These are phyloP conservation scores for Prietella phreatophila DNA, from an alignment of 2,113 vertebrate genomes.

Conservation along the genomic window DNA sequence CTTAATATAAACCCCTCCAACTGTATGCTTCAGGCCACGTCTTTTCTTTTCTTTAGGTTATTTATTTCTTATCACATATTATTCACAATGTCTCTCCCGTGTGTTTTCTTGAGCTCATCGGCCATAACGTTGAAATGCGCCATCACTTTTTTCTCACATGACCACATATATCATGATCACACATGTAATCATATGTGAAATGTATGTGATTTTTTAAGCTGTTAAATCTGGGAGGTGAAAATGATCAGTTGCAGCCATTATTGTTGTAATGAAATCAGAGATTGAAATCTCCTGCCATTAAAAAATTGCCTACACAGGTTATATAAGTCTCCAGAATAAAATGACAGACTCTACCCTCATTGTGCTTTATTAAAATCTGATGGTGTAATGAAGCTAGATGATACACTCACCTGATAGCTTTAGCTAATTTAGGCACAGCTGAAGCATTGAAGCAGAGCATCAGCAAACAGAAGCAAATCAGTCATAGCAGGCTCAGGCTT, in stretches of 20 bases:
- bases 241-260: not conserved
- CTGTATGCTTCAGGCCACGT: not conserved
- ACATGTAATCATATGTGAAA: not conserved
- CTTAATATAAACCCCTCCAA: not conserved
- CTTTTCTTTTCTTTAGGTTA: not conserved
- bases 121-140: not conserved
- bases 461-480: conserved; percentile 34
- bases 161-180: not conserved
- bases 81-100: not conserved
- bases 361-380: conserved; percentile 24
- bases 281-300: not conserved
- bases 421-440: conserved; percentile 1
- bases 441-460: conserved; percentile 34
- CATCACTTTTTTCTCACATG: not conserved
- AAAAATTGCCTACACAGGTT: not conserved
- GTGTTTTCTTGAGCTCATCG: not conserved
- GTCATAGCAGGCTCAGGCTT: conserved; percentile 23
- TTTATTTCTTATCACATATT: not conserved
- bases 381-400: conserved; percentile 10
- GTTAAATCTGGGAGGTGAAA: not conserved
- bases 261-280: not conserved
- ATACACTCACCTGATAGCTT: conserved; percentile 25
- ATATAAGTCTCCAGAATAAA: not conserved
- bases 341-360: not conserved
- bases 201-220: not conserved